Base-by-base conservation (phyloP, 2,797 vertebrate genomes). In the Brachyalestes nurse region DNA sequence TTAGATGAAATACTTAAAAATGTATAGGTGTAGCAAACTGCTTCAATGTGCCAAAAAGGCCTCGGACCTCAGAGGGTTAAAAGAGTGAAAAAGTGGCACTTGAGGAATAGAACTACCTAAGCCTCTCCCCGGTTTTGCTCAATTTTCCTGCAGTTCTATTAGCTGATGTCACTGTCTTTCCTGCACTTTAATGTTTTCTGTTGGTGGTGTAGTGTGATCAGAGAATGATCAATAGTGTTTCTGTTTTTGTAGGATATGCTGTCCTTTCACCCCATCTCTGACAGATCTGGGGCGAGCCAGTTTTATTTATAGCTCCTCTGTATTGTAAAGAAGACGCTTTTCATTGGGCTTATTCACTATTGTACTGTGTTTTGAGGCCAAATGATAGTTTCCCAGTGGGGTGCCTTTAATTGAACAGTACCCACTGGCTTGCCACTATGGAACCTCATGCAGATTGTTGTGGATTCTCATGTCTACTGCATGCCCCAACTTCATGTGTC, bases 221-320 rank as follows among this genome's bases (percentile, higher is more conserved):
- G 42, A 34, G 60, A 64, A 16, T 65, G 73, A 73, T 82, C 75
- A 60, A 60, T 82, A 25, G 51, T 47, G 40, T 49, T 65, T 57
- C n/a, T 51, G 55, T 71, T 79, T 80, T 80, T 77, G 47, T 60
- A 65, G 21, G 65, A 77, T 79, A 38, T 5, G 25, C 28, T 81
- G 83, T 62, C 85, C 81, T 62, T 71, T 83, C 66, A 70, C 79
- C 75, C 45, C 75, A 5, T 51, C 64, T 16, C 40, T 83, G 85
- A 83, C 83, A 82, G 83, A 81, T 83, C 83, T 83, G 64, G 79
- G 72, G 82, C 77, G 42, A 79, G 64, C 62, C 58, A 53, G 17
- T 58, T 79, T 83, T 83, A 83, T 85, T 85, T 79, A 83, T 85
- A 81, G 67, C 64, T 13, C 69, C 60, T 57, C 78, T 65, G 38